Evolutionary conservation across 2,888 invertebrate species (phyloP), one percentile per base, ranked within the genome.

Genomic region (Agrilus biguttatus): DNA sequence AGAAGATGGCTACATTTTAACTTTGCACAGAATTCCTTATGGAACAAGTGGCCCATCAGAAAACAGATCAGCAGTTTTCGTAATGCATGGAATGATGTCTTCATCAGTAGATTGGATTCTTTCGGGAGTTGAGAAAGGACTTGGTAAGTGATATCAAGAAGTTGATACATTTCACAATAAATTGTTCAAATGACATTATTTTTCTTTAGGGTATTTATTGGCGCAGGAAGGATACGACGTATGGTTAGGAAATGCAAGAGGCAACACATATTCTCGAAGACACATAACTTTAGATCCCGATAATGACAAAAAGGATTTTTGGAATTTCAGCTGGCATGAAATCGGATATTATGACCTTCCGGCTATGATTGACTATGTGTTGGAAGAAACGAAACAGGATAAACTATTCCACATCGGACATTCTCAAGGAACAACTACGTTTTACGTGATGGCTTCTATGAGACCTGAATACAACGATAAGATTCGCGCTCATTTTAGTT

Each of bases 271-370:
- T 54, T 70, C 72, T 12, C 63, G 66, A 38, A 59, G 61, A 12
- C 78, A 79, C 54, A 53, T 61, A 5, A 62, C 55, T 8, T 52
- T 61, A 8, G 43, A 52, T 37, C 53, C 54, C 6, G 46, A 50
- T 32, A 41, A 42, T 12, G 40, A 48, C 37, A 19, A 19, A 14
- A 39, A 34, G 13, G 42, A 48, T 40, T 64, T 61, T 46, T 65
- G 63, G 63, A 45, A 62, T 12, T 65, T 62, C 49, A 85, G 85
- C 45, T 92, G 82, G 80, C 84, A 91, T 58, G 80, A 89, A 59
- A 86, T 91, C 59, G 87, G 83, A 1, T 63, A 72, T 44, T 74
- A 70, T 48, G 93, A 93, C 62, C 57, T 92, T 34, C 88, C 91
- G 1, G 75, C 83, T 0, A 82, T 80, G 69, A 80, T 95, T 37